Conservation (phyloP, 2,797 vertebrate genomes). For the Poeciliopsis gracilis region DNA sequence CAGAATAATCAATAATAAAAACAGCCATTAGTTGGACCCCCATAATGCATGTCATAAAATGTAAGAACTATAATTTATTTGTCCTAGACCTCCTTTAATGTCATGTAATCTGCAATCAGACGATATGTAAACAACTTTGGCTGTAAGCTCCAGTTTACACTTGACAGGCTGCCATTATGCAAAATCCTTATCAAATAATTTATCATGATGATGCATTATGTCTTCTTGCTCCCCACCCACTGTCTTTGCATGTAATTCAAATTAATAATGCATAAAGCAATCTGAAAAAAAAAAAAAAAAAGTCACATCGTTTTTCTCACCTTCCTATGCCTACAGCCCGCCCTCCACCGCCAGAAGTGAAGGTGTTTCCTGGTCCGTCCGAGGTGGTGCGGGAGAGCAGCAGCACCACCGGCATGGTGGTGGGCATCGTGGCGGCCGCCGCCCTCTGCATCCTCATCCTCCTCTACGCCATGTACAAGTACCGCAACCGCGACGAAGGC, state of each 20-base stretch:
- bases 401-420: conserved; percentile 99
- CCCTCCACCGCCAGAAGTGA: conserved; percentile 85
- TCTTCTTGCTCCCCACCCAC: conserved; percentile 43
- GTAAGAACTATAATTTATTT: conserved; percentile 47
- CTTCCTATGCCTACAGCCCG: conserved; percentile 62
- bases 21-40: too few species aligned
- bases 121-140: conserved; percentile 53
- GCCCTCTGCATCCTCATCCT: conserved; percentile 99
- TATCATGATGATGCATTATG: conserved; percentile 53
- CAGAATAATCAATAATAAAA: too few species aligned
- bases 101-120: conserved; percentile 57
- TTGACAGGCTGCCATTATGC: conserved; percentile 54
- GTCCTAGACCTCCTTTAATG: conserved; percentile 26
- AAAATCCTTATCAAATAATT: conserved; percentile 64
- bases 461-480: conserved; percentile 99
- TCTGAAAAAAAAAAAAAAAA: background rate
- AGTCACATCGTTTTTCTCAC: conserved; percentile 13
- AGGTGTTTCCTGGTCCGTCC: conserved; percentile 88
- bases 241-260: conserved; percentile 27
- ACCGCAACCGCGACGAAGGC: conserved; percentile 98
- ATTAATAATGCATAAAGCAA: conserved; percentile 50
- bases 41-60: conserved; percentile 26
- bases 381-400: conserved; percentile 96
- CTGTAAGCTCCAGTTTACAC: conserved; percentile 50
- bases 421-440: conserved; percentile 96